A percentile compares a stretch with the other conserved stretches of the same genome.
Evolutionary conservation across 2,113 vertebrate species (phyloP).

Genomic region (Actenoides hombroni): DNA sequence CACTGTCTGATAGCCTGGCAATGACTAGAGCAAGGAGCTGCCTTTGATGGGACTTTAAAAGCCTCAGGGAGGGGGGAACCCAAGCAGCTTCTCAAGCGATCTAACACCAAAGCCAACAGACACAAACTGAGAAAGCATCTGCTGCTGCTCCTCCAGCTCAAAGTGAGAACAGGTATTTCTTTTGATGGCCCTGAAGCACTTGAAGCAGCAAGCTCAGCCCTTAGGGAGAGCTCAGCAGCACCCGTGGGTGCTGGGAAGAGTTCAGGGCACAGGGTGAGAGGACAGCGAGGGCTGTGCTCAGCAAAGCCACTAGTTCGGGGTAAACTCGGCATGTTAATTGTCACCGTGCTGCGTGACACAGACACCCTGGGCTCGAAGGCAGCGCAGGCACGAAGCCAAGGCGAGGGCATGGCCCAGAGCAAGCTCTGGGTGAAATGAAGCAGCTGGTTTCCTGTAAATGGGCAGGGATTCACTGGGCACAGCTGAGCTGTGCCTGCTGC

Average conservation of each 20-base stretch:
- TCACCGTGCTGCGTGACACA: too few relatives aligned
- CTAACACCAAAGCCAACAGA: background rate
- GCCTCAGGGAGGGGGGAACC: background rate
- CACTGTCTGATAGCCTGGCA: background rate
- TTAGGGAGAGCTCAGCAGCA: background rate
- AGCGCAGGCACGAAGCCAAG: rapidly evolving
- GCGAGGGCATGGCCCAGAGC: rapidly evolving
- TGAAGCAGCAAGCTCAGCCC: background rate
- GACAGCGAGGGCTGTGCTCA: rapidly evolving
- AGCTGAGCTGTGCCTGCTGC: background rate
- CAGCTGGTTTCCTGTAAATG: rapidly evolving
- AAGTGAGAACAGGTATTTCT: rapidly evolving
- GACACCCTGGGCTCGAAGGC: background rate
- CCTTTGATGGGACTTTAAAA: background rate
- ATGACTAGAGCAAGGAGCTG: background rate
- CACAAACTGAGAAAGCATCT: background rate
- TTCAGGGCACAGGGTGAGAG: background rate
- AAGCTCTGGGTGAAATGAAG: background rate
- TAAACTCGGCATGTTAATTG: background rate
- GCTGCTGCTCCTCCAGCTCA: background rate
- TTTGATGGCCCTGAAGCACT: background rate
- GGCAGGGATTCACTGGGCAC: background rate
- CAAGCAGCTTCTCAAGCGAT: background rate
- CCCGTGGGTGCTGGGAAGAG: background rate
- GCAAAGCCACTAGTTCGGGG: background rate